Conservation (phyloP, 2,888 invertebrate species). For the Volucella inflata region DNA sequence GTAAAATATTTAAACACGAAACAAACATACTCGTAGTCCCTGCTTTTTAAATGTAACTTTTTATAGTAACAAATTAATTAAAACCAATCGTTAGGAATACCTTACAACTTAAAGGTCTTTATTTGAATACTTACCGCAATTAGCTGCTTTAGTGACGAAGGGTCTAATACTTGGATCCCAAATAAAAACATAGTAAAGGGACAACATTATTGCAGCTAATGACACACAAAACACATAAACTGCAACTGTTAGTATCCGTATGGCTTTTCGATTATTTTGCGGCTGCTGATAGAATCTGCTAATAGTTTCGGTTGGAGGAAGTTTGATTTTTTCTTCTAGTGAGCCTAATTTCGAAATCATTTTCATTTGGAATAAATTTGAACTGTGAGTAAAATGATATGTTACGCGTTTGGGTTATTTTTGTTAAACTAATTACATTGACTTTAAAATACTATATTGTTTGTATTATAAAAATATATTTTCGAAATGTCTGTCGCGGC, state of each 20-base stretch:
- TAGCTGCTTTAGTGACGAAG: constrained; percentile 83
- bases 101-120: no score
- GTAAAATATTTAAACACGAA: no score
- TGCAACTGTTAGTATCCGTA: constrained; percentile 95
- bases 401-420: constrained; percentile 39
- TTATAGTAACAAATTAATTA: constrained; percentile 12
- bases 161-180: constrained; percentile 90
- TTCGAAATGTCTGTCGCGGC: constrained; percentile 58
- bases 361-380: constrained; percentile 63
- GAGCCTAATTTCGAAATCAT: constrained; percentile 83
- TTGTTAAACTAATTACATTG: constrained; percentile 32
- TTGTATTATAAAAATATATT: constrained; percentile 38
- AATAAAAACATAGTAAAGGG: constrained; percentile 96
- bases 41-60: no score
- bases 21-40: no score
- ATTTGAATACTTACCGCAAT: constrained; percentile 81
- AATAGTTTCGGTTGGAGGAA: constrained; percentile 83
- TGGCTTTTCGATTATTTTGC: constrained; percentile 91
- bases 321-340: constrained; percentile 83
- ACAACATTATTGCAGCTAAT: constrained; percentile 95
- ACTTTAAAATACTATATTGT: constrained; percentile 2
- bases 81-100: constrained; percentile 8
- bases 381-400: constrained; percentile 63
- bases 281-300: constrained; percentile 88
- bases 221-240: constrained; percentile 97